Evolutionary conservation across 2,797 vertebrate genomes (phyloP).

Genomic region (Smutsia temminckii): DNA sequence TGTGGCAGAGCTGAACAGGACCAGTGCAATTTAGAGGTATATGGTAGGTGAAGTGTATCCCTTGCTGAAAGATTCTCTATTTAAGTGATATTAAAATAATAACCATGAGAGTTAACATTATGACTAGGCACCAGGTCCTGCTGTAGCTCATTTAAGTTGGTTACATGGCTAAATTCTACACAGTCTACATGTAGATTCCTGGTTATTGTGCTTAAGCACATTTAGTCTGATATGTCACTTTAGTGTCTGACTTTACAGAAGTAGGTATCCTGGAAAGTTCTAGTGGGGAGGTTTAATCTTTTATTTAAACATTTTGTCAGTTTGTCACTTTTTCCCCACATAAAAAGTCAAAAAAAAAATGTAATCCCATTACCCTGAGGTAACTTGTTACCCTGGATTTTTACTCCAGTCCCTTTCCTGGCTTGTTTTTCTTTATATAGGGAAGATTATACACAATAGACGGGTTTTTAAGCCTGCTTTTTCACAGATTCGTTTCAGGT

Average conservation of each 20-base stretch:
- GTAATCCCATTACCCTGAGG: neutral
- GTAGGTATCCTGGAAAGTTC: neutral
- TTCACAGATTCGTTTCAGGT: neutral
- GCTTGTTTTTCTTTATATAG: neutral
- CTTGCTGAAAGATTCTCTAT: neutral
- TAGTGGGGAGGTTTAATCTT: neutral
- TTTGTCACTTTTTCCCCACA: neutral
- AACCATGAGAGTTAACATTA: accelerated
- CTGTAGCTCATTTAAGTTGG: neutral
- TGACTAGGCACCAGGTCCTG: neutral
- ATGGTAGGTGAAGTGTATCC: conserved; percentile 85
- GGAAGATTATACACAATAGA: neutral
- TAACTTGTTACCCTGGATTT: neutral
- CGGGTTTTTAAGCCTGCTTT: neutral
- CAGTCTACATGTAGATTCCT: neutral
- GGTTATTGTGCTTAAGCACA: neutral
- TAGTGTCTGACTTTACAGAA: neutral
- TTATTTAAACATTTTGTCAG: neutral
- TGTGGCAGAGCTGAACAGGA: conserved; percentile 94
- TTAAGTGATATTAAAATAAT: neutral
- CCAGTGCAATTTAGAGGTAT: conserved; percentile 94
- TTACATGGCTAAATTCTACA: neutral
- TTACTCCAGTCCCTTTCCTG: neutral
- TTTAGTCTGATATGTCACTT: neutral
- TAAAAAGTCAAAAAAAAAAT: neutral